Percentiles rank a stretch among this genome's conserved stretches.
Evolutionary conservation across 30 jellyfish, hydroid and myxozoan genomes (phyloP).

Genomic region (Cassiopea andromeda): DNA sequence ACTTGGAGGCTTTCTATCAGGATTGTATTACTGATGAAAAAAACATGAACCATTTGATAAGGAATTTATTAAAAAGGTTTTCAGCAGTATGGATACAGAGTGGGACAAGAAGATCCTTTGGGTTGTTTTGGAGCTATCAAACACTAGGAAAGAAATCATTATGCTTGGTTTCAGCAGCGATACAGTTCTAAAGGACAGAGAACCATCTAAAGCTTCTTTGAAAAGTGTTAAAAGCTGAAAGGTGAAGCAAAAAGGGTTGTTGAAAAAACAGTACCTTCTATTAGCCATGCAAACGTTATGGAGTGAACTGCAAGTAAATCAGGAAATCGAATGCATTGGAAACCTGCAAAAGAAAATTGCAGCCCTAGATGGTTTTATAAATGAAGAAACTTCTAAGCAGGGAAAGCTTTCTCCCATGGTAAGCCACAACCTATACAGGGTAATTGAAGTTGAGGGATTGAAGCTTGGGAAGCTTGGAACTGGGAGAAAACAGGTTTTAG

Average conservation of each 20-base stretch:
- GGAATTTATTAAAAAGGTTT: constrained; percentile 14
- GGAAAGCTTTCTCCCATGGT: background rate
- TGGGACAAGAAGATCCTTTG: constrained; percentile 33
- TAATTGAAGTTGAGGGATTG: constrained; percentile 16
- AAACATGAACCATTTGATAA: constrained; percentile 7
- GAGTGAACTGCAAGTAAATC: constrained; percentile 14
- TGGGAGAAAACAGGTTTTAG: constrained; percentile 57
- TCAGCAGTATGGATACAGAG: constrained; percentile 38
- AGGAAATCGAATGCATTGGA: constrained; percentile 10
- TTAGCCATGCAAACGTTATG: constrained; percentile 1
- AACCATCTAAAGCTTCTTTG: constrained; percentile 12
- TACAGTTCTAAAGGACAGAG: constrained; percentile 18
- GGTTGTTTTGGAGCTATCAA: constrained; percentile 26
- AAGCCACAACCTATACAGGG: constrained; percentile 8
- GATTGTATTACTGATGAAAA: background rate
- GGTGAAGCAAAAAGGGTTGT: constrained; percentile 16
- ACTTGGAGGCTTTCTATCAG: constrained; percentile 40
- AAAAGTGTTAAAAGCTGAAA: constrained; percentile 1
- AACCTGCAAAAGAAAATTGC: background rate
- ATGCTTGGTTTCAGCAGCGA: constrained; percentile 25
- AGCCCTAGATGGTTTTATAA: constrained; percentile 2
- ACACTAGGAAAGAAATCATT: background rate
- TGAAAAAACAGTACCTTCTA: background rate
- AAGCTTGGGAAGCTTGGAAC: constrained; percentile 44
- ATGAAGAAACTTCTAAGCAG: constrained; percentile 1